Percentiles rank a stretch among this genome's conserved stretches.
phyloP scores from a whole-genome alignment of 2,113 vertebrate species.

The Sula dactylatra region DNA sequence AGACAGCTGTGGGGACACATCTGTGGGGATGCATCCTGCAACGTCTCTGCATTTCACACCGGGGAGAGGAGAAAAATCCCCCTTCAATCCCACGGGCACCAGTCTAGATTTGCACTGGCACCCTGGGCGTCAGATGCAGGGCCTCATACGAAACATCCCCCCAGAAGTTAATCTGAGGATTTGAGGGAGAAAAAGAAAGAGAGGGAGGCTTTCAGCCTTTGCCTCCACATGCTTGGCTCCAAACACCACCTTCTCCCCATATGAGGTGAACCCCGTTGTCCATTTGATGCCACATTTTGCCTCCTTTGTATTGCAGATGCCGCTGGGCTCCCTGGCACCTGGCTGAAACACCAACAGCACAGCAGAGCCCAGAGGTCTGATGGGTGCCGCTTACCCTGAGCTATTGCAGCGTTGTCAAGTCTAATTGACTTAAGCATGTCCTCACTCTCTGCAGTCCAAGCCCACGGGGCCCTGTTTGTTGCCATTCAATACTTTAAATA shows the following conservation, averaged over 20 bases:
- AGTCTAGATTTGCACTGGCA: background rate
- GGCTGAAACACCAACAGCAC: background rate
- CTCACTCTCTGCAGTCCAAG: background rate
- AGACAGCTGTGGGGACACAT: background rate
- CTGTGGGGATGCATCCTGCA: too few species aligned
- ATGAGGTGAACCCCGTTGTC: background rate
- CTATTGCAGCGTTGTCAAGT: background rate
- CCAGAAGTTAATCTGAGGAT: background rate
- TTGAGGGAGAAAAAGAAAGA: background rate
- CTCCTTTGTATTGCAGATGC: slow-evolving; percentile 27
- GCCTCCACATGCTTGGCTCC: background rate
- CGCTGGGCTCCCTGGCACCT: slow-evolving; percentile 21
- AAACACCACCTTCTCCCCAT: background rate
- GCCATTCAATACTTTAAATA: slow-evolving; percentile 38
- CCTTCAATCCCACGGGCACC: rapidly evolving
- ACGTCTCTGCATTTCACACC: background rate
- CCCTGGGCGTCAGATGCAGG: background rate
- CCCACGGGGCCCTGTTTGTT: slow-evolving; percentile 7
- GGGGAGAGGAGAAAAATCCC: background rate
- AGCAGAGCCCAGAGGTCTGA: background rate
- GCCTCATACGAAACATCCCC: background rate
- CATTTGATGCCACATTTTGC: background rate
- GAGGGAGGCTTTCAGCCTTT: background rate
- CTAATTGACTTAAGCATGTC: background rate
- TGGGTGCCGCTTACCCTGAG: background rate